Conservation (phyloP, 2,888 invertebrate genomes). For the Macroteleia sp. region DNA sequence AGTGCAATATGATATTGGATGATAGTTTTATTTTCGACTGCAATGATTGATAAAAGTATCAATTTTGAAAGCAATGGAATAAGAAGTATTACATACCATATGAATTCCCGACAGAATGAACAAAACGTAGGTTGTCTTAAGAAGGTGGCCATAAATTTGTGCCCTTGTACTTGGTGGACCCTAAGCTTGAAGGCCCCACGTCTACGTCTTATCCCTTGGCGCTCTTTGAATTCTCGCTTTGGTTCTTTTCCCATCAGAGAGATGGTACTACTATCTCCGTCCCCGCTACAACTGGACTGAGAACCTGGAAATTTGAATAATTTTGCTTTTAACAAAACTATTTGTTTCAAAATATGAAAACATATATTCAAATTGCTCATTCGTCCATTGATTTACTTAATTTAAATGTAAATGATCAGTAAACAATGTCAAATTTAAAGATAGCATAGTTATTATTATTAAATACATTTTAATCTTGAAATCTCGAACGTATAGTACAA, state of each 20-base stretch:
- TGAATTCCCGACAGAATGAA: constrained; percentile 99
- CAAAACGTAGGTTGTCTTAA: constrained; percentile 99
- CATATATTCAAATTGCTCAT: too few relatives aligned
- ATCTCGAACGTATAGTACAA: too few relatives aligned
- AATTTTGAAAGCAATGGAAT: background rate
- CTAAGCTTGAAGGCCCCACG: constrained; percentile 97
- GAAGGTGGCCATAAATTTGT: constrained; percentile 99
- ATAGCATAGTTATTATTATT: too few relatives aligned
- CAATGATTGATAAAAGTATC: background rate
- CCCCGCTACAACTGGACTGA: constrained; percentile 76
- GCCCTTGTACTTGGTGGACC: constrained; percentile 98
- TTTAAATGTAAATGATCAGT: too few relatives aligned
- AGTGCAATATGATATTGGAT: too few relatives aligned
- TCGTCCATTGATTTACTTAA: too few relatives aligned
- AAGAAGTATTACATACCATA: constrained; percentile 90
- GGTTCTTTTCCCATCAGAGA: constrained; percentile 85
- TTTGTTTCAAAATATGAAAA: too few relatives aligned
- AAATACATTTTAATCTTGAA: too few relatives aligned
- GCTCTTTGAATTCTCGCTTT: constrained; percentile 97
- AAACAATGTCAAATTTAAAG: too few relatives aligned
- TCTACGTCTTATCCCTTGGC: constrained; percentile 96
- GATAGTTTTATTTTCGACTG: too few relatives aligned
- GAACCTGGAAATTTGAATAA: constrained; percentile 71
- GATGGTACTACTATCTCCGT: constrained; percentile 76
- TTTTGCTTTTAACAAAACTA: too few relatives aligned